phyloP scores from a whole-genome alignment of 2,888 invertebrate genomes.

The Thymelicus acteon region DNA sequence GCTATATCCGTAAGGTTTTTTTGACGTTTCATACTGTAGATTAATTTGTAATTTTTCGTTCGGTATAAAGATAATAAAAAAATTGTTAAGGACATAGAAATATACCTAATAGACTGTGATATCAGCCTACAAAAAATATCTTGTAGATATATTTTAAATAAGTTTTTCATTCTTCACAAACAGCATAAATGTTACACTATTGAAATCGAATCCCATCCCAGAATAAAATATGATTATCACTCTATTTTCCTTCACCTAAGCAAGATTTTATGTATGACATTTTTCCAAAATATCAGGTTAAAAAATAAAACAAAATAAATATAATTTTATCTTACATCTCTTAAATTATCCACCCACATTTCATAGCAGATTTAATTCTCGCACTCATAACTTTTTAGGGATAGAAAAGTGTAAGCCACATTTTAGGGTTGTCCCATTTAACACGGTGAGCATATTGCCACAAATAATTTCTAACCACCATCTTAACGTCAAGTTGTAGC shows the following conservation, averaged over 20 bases:
- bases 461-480: conserved; percentile 58
- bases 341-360: background rate
- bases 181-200: no score
- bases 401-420: conserved; percentile 25
- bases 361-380: conserved; percentile 23
- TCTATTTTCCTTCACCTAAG: no score
- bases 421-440: conserved; percentile 40
- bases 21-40: conserved; percentile 13
- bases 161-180: no score
- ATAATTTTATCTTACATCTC: background rate
- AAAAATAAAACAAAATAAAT: background rate
- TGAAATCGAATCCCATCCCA: no score
- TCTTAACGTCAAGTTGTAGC: conserved; percentile 70
- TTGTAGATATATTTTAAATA: no score
- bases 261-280: background rate
- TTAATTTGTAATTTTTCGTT: no score
- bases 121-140: no score
- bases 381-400: conserved; percentile 28
- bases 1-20: conserved; percentile 50
- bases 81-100: no score
- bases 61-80: no score
- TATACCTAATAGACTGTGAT: no score
- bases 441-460: conserved; percentile 53
- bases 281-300: background rate
- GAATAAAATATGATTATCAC: no score